Conservation (phyloP, 2,888 invertebrate genomes). For the Chydorus sphaericus region DNA sequence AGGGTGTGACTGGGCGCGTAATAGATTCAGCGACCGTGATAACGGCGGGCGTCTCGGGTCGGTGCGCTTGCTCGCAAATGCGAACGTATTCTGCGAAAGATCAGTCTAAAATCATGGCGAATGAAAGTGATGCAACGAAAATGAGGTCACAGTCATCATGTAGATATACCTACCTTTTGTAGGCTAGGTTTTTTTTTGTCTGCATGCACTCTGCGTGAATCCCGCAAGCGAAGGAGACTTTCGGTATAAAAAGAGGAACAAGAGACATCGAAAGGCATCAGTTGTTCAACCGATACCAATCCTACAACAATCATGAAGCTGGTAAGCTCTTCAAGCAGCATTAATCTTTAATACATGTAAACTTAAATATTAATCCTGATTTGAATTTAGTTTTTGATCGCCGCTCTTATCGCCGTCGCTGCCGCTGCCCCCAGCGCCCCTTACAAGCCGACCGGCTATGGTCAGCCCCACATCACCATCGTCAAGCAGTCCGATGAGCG, state of each 20-base stretch:
- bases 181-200: no score
- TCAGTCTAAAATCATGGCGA: no score
- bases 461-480: not conserved
- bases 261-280: not conserved
- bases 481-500: slow-evolving; percentile 4
- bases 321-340: not conserved
- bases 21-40: no score
- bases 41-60: no score
- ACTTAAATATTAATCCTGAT: not conserved
- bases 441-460: not conserved
- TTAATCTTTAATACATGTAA: not conserved
- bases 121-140: no score
- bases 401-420: slow-evolving; percentile 9
- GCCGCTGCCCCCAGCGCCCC: not conserved
- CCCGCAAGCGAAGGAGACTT: no score
- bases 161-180: no score
- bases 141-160: no score
- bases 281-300: not conserved
- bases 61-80: no score
- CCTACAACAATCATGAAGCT: not conserved
- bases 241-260: not conserved
- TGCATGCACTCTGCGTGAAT: no score
- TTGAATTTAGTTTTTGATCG: slow-evolving; percentile 3
- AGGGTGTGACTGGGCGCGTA: no score
- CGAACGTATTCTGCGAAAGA: no score